Evolutionary conservation across 1,140 invertebrate species (phyloP).

Genomic region (Theocolax elegans): DNA sequence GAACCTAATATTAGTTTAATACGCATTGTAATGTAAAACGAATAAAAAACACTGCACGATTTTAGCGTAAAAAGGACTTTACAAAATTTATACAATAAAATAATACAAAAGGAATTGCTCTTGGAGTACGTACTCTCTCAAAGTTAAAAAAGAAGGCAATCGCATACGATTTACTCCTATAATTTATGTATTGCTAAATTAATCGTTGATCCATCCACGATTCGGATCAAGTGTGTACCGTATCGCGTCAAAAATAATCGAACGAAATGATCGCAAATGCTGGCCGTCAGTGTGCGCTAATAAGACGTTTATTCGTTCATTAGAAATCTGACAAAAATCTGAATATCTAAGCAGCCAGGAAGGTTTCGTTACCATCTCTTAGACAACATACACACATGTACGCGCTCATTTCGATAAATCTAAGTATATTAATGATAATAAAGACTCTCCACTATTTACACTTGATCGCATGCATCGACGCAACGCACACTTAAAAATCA

Average conservation of each 20-base stretch:
- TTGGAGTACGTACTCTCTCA: neutral
- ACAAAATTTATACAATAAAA: slow-evolving; percentile 44
- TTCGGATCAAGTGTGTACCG: neutral
- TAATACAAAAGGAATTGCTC: slow-evolving; percentile 40
- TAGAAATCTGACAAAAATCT: neutral
- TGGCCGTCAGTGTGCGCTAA: slow-evolving; percentile 11
- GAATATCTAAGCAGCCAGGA: neutral
- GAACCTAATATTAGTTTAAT: slow-evolving; percentile 14
- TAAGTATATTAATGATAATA: slow-evolving; percentile 36
- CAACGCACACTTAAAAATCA: slow-evolving; percentile 2
- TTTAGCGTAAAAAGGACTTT: slow-evolving; percentile 37
- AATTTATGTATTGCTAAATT: slow-evolving; percentile 31
- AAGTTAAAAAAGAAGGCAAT: slow-evolving; percentile 31
- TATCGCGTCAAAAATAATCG: slow-evolving; percentile 7
- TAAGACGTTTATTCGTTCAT: neutral
- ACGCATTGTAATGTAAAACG: slow-evolving; percentile 25
- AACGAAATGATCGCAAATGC: slow-evolving; percentile 4
- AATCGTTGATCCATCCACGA: slow-evolving; percentile 15
- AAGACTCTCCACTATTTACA: slow-evolving; percentile 36
- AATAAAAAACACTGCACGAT: slow-evolving; percentile 29
- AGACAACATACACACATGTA: slow-evolving; percentile 31
- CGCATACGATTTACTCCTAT: slow-evolving; percentile 8
- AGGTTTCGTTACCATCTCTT: slow-evolving; percentile 1
- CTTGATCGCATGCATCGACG: neutral
- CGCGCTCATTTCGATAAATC: slow-evolving; percentile 19